phyloP scores from a whole-genome alignment of 53 echinoderm and acorn worm species.

The Crossaster papposus region DNA sequence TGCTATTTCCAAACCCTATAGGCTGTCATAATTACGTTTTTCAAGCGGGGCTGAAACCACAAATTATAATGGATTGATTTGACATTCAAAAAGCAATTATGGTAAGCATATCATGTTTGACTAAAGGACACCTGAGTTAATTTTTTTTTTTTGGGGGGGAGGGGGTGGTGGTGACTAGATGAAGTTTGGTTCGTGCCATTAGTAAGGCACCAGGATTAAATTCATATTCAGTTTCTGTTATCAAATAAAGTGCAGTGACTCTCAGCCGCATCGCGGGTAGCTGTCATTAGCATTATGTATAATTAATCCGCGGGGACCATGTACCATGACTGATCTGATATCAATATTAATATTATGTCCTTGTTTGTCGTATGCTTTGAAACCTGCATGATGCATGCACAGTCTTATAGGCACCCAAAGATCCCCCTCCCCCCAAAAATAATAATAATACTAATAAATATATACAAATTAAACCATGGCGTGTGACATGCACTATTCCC shows the following conservation, averaged over 20 bases:
- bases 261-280: neutral
- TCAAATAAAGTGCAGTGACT: neutral
- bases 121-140: neutral
- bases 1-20: neutral
- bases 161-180: neutral
- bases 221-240: neutral
- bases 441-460: too few species aligned
- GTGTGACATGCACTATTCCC: too few species aligned
- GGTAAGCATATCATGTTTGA: neutral
- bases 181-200: neutral
- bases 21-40: neutral
- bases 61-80: neutral
- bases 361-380: too few species aligned
- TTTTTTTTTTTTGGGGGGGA: too few species aligned
- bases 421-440: too few species aligned
- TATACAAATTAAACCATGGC: too few species aligned
- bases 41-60: neutral
- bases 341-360: too few species aligned
- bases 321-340: too few species aligned
- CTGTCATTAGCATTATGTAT: neutral
- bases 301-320: neutral
- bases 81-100: neutral
- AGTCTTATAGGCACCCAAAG: too few species aligned
- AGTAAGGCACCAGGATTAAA: neutral
- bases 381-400: too few species aligned